Evolutionary conservation across 2,888 invertebrate genomes (phyloP).

Genomic region (Girardia tigrina): DNA sequence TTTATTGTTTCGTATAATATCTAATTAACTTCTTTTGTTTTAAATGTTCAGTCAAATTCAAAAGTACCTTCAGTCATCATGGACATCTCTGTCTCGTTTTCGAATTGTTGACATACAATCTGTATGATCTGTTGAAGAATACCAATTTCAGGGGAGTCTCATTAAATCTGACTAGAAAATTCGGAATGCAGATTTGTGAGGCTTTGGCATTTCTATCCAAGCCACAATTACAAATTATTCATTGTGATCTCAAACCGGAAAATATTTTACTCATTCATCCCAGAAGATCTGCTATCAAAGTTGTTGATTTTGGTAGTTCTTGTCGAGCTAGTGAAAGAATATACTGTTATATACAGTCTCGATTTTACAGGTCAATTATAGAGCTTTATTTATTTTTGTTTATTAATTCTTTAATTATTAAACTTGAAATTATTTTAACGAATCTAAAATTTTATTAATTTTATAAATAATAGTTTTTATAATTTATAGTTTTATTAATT

Average conservation of each 20-base stretch:
- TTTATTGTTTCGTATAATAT: too few species aligned
- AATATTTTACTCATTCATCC: conserved; percentile 99
- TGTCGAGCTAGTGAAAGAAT: conserved; percentile 58
- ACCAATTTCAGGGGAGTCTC: conserved; percentile 99
- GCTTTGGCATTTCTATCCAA: conserved; percentile 96
- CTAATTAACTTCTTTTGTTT: not conserved
- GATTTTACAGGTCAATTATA: conserved; percentile 60
- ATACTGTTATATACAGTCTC: conserved; percentile 98
- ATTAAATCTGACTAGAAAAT: conserved; percentile 95
- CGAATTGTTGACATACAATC: conserved; percentile 95
- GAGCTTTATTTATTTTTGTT: too few species aligned
- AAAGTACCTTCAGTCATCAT: conserved; percentile 98
- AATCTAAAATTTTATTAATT: too few species aligned
- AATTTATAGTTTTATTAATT: too few species aligned
- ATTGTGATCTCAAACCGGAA: conserved; percentile 87
- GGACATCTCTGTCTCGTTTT: conserved; percentile 99
- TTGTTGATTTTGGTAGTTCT: conserved; percentile 96
- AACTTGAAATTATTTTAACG: too few species aligned
- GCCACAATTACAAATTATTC: conserved; percentile 73
- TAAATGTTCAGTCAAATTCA: conserved; percentile 61
- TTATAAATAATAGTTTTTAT: too few species aligned
- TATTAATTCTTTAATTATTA: too few species aligned
- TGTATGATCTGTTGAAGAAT: conserved; percentile 95
- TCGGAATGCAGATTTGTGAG: conserved; percentile 97
- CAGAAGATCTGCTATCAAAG: conserved; percentile 97